Evolutionary conservation across 2,797 vertebrate genomes (phyloP), one percentile per base, ranked within the genome.

Genomic region (Galaxias olidus): DNA sequence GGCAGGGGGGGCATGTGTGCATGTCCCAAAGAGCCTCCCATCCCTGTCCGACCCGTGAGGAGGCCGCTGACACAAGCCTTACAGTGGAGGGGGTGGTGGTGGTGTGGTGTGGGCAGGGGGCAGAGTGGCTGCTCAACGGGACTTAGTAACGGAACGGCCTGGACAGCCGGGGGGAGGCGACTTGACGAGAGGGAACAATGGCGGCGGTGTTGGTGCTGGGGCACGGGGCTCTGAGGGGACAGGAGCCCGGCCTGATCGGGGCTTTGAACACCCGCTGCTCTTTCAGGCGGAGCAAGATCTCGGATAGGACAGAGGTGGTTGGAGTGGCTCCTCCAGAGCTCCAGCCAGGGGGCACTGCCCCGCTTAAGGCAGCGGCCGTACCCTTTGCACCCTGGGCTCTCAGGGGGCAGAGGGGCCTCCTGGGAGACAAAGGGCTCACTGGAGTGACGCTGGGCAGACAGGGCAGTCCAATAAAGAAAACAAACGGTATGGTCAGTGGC

Each of bases 361-460:
- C 72, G 74, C 63, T 87, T 89, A 63, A 73, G 66, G 15, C 56
- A 55, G 17, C 6, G 11, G 40, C 57, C 20, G 50, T 43, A 15
- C n/a, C 60, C 68, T 14, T 60, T 17, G 73, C 62, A 74, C 67
- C 48, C 17, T 50, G 68, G 7, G 56, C 60, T 73, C 60, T 82
- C 71, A 55, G 57, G 57, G 66, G 63, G 41, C 71, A 74, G 74
- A 63, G 61, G 67, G 60, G 63, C 74, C 63, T 78, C 64, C 52
- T 67, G 71, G 61, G 65, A 69, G 56, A 83, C 68, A 86, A 78
- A 85, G 45, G 85, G 81, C 49, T 88, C 76, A 63, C 83, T 89
- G 78, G 72, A 14, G 74, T 83, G 82, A 59, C 62, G 71, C 90
- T 91, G 86, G 77, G 62, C 57, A 60, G 58, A 70, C 40, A 46